Percentiles rank a stretch among this genome's conserved stretches.
These are phyloP conservation scores for Cordilura impudica DNA, from an alignment of 2,888 invertebrate genomes.

Conservation along the genomic window DNA sequence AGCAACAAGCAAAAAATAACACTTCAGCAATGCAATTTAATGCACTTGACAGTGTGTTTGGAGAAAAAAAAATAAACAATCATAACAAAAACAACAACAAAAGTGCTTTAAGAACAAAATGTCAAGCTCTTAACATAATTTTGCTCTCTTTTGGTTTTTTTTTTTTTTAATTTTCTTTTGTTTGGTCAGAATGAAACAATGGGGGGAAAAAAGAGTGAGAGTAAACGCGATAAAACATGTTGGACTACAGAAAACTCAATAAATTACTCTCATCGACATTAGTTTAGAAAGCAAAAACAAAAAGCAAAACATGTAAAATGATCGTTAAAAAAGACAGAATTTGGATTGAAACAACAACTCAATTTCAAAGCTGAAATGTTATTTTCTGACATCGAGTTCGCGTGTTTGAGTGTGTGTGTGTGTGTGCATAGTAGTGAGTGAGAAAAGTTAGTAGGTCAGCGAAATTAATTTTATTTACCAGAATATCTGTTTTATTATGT, in stretches of 20 bases:
- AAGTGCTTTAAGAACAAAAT: background rate
- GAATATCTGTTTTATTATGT: background rate
- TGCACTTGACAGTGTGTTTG: background rate
- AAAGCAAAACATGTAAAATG: background rate
- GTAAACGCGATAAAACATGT: background rate
- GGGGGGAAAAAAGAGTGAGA: background rate
- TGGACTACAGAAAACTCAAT: background rate
- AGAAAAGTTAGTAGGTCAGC: slow-evolving; percentile 63
- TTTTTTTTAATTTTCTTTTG: too few relatives aligned
- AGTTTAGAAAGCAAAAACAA: background rate
- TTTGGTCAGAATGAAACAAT: too few relatives aligned
- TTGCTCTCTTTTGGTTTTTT: background rate
- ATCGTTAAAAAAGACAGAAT: background rate
- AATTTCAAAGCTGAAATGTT: background rate
- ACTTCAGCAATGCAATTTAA: background rate
- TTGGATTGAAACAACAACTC: background rate
- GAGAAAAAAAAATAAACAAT: too few relatives aligned
- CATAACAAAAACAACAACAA: background rate
- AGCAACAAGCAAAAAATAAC: too few relatives aligned
- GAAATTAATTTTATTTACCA: slow-evolving; percentile 54
- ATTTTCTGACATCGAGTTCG: background rate
- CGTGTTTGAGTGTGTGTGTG: slow-evolving; percentile 3
- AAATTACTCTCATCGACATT: background rate
- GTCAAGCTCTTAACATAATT: background rate
- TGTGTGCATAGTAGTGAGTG: slow-evolving; percentile 24